Base-by-base conservation (phyloP, 1,140 invertebrate species). In the Atta texana region DNA sequence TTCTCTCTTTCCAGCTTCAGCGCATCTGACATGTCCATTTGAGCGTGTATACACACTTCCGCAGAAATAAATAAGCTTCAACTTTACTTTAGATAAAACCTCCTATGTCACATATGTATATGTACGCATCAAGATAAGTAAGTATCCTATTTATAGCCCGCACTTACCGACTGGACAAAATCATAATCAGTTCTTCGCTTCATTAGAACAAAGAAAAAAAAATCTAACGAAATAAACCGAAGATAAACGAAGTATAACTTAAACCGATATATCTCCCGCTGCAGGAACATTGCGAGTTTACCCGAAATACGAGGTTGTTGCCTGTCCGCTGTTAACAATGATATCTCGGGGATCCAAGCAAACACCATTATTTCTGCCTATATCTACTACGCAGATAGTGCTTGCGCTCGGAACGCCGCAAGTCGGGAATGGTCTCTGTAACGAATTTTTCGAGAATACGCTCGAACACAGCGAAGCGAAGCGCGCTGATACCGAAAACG, bases 281-380 rank as follows among this genome's bases (percentile, higher is more conserved):
- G 4, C 16, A 34, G 64, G 21, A 61, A 57, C 68, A 44, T n/a
- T 16, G 59, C 59, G 66, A 57, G 34, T 28, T 75, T 51, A 39
- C 59, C 51, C 87, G 87, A 90, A 90, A 91, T 91, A 91, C 87
- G 89, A 86, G 89, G 87, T 91, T 89, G 89, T 91, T 91, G 90
- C 12, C 87, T 87, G 59, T 44, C 18, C 64, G 18, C 77, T 90
- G 87, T 91, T 91, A 91, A 91, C 84, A 89, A 90, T 84, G 87
- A 90, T 91, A 91, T 91, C 90, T 91, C 87, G 61, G 84, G 39
- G 78, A 91, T 91, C 87, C 89, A 71, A 71, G 87, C 85, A 91
- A 91, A 91, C 90, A 91, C 89, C 90, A 90, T 90, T 91, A 91
- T 91, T 91, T 91, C 87, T 85, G 51, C 55, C 84, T 91, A 84